phyloP scores from a whole-genome alignment of 1,140 invertebrate species.

The Tenebrio molitor region DNA sequence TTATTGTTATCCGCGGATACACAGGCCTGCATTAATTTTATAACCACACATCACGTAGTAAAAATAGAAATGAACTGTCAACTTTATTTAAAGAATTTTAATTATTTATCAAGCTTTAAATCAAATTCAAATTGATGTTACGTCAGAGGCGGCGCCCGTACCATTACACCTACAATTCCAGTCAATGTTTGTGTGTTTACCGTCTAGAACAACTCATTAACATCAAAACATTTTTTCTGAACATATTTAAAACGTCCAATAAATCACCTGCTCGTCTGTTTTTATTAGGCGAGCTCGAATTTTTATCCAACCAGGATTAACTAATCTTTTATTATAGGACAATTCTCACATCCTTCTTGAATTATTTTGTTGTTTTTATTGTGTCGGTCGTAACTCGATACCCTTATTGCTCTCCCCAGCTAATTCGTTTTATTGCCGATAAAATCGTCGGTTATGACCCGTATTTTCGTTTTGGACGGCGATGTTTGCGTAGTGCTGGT shows the following conservation, averaged over 20 bases:
- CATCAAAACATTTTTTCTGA: not conserved
- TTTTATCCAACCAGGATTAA: too few relatives aligned
- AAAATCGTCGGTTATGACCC: too few relatives aligned
- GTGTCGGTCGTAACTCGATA: too few relatives aligned
- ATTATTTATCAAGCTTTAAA: slow-evolving; percentile 18
- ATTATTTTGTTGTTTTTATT: too few relatives aligned
- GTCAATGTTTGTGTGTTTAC: not conserved
- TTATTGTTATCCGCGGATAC: too few relatives aligned
- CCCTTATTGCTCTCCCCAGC: too few relatives aligned
- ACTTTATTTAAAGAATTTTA: slow-evolving; percentile 3
- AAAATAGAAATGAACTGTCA: slow-evolving; percentile 16
- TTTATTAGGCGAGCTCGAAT: not conserved
- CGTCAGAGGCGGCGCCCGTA: slow-evolving; percentile 1
- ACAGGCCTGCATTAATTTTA: too few relatives aligned
- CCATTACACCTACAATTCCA: not conserved
- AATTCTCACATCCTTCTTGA: too few relatives aligned
- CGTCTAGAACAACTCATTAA: slow-evolving; percentile 1
- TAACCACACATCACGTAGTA: not conserved
- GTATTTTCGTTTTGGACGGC: too few relatives aligned
- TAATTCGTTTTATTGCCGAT: too few relatives aligned
- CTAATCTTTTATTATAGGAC: too few relatives aligned
- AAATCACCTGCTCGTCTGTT: not conserved
- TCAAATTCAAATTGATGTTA: slow-evolving; percentile 4
- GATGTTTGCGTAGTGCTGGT: too few relatives aligned
- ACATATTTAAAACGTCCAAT: not conserved